phyloP scores from a whole-genome alignment of 2,113 vertebrate genomes.

The Apus apus region DNA sequence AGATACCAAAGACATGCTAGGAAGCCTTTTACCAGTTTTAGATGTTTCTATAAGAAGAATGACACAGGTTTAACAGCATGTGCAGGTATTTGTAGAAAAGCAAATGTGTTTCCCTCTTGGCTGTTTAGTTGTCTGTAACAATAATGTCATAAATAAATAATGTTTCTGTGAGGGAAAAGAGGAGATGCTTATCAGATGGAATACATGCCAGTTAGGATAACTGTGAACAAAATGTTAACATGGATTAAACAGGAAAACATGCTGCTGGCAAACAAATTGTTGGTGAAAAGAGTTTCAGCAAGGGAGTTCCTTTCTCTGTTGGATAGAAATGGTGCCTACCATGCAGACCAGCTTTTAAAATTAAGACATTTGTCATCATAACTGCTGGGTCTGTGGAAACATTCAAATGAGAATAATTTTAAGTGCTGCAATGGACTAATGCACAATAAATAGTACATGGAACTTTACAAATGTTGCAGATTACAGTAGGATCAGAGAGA shows the following conservation, averaged over 20 bases:
- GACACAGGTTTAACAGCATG: constrained; percentile 28
- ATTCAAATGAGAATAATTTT: constrained; percentile 21
- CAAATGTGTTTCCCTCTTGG: constrained; percentile 49
- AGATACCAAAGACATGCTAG: neutral
- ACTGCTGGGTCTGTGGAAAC: neutral
- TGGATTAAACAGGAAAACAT: constrained; percentile 42
- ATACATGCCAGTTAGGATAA: constrained; percentile 46
- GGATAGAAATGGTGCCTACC: neutral
- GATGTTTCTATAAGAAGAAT: constrained; percentile 10
- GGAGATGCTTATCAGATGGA: constrained; percentile 59
- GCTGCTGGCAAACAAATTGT: constrained; percentile 43
- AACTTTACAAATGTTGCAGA: constrained; percentile 33
- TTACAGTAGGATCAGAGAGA: constrained; percentile 29
- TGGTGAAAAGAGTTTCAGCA: constrained; percentile 17
- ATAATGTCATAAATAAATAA: constrained; percentile 74
- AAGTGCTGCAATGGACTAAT: constrained; percentile 15
- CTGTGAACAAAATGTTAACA: constrained; percentile 59
- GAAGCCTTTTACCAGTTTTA: constrained; percentile 20
- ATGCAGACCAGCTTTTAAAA: constrained; percentile 11
- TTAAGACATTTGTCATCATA: constrained; percentile 48
- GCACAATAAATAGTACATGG: constrained; percentile 25
- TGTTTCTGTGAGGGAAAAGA: constrained; percentile 45
- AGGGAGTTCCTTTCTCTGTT: constrained; percentile 38
- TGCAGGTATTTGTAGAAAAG: constrained; percentile 54
- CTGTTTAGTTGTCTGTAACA: constrained; percentile 65